A percentile compares a stretch with the other conserved stretches of the same genome.
Evolutionary conservation across 2,888 invertebrate genomes (phyloP).

Genomic region (Charanyca ferruginea): DNA sequence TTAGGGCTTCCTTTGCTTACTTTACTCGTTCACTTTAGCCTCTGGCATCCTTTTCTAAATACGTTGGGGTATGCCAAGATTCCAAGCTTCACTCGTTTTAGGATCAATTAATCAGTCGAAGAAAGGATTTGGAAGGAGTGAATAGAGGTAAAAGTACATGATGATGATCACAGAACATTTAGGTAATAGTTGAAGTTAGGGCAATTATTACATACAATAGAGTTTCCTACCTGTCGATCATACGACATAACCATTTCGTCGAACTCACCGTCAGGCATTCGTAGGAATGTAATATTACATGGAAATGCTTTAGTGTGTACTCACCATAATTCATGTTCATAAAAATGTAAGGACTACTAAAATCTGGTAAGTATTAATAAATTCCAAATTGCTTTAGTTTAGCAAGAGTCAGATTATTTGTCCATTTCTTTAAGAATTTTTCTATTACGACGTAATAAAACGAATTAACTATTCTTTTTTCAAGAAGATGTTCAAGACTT

Average conservation of each 20-base stretch:
- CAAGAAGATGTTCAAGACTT: slow-evolving; percentile 15
- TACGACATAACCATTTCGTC: background rate
- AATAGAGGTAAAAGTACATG: no score
- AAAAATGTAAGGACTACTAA: slow-evolving; percentile 33
- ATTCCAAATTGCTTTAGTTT: slow-evolving; percentile 38
- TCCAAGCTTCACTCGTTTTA: no score
- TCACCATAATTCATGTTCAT: slow-evolving; percentile 16
- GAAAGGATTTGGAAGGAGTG: no score
- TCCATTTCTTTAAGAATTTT: slow-evolving; percentile 28
- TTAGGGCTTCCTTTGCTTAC: no score
- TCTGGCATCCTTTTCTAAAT: no score
- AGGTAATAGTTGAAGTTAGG: no score
- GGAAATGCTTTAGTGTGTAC: background rate
- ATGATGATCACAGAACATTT: no score
- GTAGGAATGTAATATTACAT: background rate
- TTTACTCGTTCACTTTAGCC: no score
- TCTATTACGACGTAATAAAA: slow-evolving; percentile 38
- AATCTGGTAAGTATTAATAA: slow-evolving; percentile 35
- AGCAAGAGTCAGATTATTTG: slow-evolving; percentile 36
- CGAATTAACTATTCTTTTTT: slow-evolving; percentile 32
- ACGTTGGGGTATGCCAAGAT: no score
- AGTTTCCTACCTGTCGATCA: no score
- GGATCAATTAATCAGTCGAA: no score
- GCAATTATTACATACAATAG: no score
- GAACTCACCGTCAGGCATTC: background rate